Percentiles rank a stretch among this genome's conserved stretches.
Evolutionary conservation across 2,797 vertebrate genomes (phyloP).

Genomic region (Catharus ustulatus): DNA sequence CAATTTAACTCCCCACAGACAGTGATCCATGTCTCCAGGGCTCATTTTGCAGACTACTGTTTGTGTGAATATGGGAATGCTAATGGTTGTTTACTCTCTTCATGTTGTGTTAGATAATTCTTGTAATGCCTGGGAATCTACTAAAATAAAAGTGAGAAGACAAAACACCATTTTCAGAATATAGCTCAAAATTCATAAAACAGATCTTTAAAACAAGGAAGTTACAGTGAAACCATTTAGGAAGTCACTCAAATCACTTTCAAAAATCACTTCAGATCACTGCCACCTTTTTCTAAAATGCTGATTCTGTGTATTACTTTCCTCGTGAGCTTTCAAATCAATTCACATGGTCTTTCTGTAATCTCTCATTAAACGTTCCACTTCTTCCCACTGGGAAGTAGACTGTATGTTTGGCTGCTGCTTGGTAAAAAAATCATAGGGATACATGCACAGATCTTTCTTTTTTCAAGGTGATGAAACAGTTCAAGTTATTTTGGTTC

Average conservation of each 20-base stretch:
- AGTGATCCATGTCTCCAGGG: background rate
- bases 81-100: background rate
- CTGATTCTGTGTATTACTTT: background rate
- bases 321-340: background rate
- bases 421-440: background rate
- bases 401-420: background rate
- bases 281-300: background rate
- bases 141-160: background rate
- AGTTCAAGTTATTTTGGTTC: background rate
- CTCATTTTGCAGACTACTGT: background rate
- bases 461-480: background rate
- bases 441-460: background rate
- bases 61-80: background rate
- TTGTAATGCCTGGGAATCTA: background rate
- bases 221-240: background rate
- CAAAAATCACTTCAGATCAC: background rate
- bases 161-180: background rate
- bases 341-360: background rate
- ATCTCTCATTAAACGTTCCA: background rate
- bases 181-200: background rate
- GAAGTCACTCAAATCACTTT: background rate
- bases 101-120: background rate
- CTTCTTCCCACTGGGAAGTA: background rate
- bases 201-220: background rate
- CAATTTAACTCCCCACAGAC: background rate